Evolutionary conservation across 1,140 invertebrate genomes (phyloP).

Genomic region (Orius insidiosus): DNA sequence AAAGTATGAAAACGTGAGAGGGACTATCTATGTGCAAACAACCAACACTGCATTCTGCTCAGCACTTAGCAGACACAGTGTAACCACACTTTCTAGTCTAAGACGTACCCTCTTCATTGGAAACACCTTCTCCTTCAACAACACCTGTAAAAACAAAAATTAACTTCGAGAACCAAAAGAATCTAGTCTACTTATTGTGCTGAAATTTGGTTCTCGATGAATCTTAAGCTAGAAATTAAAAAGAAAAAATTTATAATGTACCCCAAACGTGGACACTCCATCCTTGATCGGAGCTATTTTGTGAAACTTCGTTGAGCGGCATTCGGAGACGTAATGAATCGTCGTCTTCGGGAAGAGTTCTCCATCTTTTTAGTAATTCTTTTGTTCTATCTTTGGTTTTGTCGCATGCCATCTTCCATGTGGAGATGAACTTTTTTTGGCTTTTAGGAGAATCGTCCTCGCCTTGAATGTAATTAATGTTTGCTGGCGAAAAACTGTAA

Average conservation of each 20-base stretch:
- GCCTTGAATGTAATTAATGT: conserved; percentile 3
- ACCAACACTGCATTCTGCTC: neutral
- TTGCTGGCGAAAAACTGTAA: too few species aligned
- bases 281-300: conserved; percentile 24
- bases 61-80: too few species aligned
- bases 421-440: conserved; percentile 44
- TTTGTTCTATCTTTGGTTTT: conserved; percentile 47
- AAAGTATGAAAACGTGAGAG: neutral
- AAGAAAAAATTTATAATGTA: conserved; percentile 23
- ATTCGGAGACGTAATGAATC: conserved; percentile 21
- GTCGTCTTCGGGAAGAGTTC: conserved; percentile 37
- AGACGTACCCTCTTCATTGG: neutral
- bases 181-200: too few species aligned
- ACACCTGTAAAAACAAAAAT: too few species aligned
- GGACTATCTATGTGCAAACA: neutral
- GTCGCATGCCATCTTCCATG: conserved; percentile 50
- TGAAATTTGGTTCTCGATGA: too few species aligned
- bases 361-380: conserved; percentile 45
- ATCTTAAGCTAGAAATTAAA: neutral
- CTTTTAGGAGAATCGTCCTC: conserved; percentile 31
- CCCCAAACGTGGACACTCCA: conserved; percentile 57
- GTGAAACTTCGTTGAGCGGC: conserved; percentile 17
- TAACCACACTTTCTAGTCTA: too few species aligned
- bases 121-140: neutral
- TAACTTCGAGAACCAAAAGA: too few species aligned